Evolutionary conservation across 2,888 invertebrate species (phyloP), one percentile per base, ranked within the genome.

Genomic region (Scaptomyza flava): DNA sequence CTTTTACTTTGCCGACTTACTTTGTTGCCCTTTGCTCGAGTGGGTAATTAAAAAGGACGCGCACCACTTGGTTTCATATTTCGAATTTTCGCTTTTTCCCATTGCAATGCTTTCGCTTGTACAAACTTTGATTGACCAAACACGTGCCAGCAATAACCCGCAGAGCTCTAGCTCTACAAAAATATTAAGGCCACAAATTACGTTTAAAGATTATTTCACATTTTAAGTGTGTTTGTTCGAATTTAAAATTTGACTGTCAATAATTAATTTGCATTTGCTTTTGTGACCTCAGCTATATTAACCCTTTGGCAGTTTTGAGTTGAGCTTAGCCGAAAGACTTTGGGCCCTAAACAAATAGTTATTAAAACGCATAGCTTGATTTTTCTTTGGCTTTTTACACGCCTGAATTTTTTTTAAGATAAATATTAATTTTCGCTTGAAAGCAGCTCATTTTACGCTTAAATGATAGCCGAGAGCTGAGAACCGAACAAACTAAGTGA

Each of bases 371-470:
- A 72, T 36, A 61, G 45, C n/a, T 42, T 56, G 58, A 51, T 45
- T 54, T 54, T 33, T 38, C 14, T 41, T 17, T 17, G 2, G 3
- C 14, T 41, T 59, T 59, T 51, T 45, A 17, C 34, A 50, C 14
- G 36, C 14, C 33, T 3, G 8, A 52, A 68, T 58, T 52, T 6
- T 54, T 30, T 50, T 11, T 34, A 6, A 45, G 46, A 36, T 54
- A 86, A 80, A 77, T 85, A 86, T 80, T 83, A 76, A 81, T 68
- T 77, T 73, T 48, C 54, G 68, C 66, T 66, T 69, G 20, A 70
- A 56, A 84, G 67, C 72, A 79, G 77, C 85, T 87, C 77, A 87
- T 83, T 87, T 87, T 73, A 87, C 85, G 83, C 83, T 83, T 58
- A 77, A 87, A 81, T 77, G 76, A 60, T 61, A 72, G 46, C 46